Conservation (phyloP, 1,140 invertebrate genomes). For the Drosophila parvula region DNA sequence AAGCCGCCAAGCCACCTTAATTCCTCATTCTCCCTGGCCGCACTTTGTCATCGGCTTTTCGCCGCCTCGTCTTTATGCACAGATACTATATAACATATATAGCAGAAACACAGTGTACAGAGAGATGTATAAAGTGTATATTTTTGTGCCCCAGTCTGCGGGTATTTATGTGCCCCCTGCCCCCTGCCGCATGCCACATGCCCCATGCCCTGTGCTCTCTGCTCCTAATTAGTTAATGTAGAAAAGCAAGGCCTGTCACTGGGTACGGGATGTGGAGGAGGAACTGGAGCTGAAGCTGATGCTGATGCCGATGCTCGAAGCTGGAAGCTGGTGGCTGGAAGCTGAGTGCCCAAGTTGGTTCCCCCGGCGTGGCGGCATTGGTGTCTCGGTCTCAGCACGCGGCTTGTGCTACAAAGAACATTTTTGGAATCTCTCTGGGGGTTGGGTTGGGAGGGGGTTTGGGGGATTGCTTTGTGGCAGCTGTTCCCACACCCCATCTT, state of each 20-base stretch:
- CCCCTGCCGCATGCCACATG: neutral
- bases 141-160: conserved; percentile 1
- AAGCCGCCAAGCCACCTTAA: conserved; percentile 15
- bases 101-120: neutral
- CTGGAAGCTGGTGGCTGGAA: neutral
- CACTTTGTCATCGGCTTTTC: conserved; percentile 23
- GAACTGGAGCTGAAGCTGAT: neutral
- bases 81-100: neutral
- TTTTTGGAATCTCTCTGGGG: conserved; percentile 37
- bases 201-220: conserved; percentile 3
- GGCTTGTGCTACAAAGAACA: conserved; percentile 42
- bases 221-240: conserved; percentile 77
- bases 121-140: conserved; percentile 3
- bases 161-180: conserved; percentile 16
- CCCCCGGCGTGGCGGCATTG: conserved; percentile 20
- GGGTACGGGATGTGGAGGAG: neutral
- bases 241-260: conserved; percentile 52
- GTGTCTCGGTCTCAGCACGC: conserved; percentile 39
- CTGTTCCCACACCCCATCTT: conserved; percentile 2
- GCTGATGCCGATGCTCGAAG: neutral
- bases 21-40: conserved; percentile 1
- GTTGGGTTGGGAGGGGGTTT: no score
- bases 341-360: conserved; percentile 19
- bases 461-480: conserved; percentile 24
- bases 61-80: conserved; percentile 15